Percentiles rank a stretch among this genome's conserved stretches.
These are phyloP conservation scores for Eupithecia tripunctaria DNA, from an alignment of 2,888 invertebrate species.

Conservation along the genomic window DNA sequence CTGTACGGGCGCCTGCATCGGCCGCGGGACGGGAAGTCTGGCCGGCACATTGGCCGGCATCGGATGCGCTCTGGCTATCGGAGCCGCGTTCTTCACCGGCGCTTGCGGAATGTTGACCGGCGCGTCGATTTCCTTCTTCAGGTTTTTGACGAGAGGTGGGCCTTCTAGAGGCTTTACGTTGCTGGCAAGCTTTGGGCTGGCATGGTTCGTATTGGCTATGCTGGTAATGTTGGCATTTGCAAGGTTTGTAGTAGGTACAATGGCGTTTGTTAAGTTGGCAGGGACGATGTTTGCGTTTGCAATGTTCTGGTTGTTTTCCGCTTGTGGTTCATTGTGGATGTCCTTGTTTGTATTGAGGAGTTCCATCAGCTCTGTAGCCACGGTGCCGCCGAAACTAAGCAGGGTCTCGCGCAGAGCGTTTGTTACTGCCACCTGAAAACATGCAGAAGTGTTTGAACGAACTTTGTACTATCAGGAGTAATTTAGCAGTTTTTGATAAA, in stretches of 20 bases:
- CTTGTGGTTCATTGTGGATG: conserved; percentile 37
- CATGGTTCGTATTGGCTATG: conserved; percentile 50
- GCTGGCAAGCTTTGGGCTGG: conserved; percentile 47
- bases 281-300: conserved; percentile 44
- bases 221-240: conserved; percentile 44
- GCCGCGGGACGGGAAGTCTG: conserved; percentile 40
- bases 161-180: conserved; percentile 32
- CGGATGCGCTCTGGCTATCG: conserved; percentile 57
- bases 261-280: conserved; percentile 8
- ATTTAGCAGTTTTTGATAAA: background rate
- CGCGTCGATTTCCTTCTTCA: conserved; percentile 38
- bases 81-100: conserved; percentile 47
- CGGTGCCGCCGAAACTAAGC: conserved; percentile 75
- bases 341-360: conserved; percentile 66
- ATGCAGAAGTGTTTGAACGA: background rate
- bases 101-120: conserved; percentile 43
- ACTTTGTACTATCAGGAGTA: background rate
- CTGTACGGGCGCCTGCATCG: conserved; percentile 41
- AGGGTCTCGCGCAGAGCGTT: conserved; percentile 78
- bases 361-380: conserved; percentile 69
- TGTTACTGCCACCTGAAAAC: conserved; percentile 73
- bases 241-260: conserved; percentile 7
- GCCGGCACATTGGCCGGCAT: conserved; percentile 49
- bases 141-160: conserved; percentile 40
- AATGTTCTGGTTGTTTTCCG: conserved; percentile 64